Conservation (phyloP, 23 tunicate species). For the Botrylloides violaceus region DNA sequence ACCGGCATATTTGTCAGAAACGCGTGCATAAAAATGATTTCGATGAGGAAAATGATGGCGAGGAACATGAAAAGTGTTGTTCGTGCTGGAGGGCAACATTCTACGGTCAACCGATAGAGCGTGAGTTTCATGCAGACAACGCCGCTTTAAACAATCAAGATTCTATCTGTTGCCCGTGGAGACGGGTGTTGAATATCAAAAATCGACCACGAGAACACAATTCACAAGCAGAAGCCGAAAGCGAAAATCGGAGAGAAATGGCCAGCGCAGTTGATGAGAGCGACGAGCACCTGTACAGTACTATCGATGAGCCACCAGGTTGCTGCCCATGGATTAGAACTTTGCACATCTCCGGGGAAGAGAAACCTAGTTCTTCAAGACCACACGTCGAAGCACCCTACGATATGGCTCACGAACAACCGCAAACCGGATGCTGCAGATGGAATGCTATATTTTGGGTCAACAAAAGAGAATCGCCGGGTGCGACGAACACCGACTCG, state of each 20-base stretch:
- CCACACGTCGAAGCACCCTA: neutral
- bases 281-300: no score
- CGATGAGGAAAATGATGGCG: no score
- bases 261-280: no score
- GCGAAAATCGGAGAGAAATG: no score
- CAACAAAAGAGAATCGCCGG: neutral
- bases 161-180: neutral
- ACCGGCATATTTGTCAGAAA: no score
- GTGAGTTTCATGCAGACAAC: no score
- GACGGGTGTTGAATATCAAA: neutral
- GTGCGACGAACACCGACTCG: no score
- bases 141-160: no score
- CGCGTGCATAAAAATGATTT: no score
- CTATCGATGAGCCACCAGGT: neutral
- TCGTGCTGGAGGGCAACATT: neutral
- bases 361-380: neutral
- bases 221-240: no score
- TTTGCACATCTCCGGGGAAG: neutral
- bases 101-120: no score
- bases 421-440: neutral
- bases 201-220: no score
- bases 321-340: neutral
- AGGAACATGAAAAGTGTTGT: neutral
- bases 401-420: neutral
- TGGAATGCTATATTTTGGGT: neutral